Evolutionary conservation across 2,113 vertebrate genomes (phyloP).

Genomic region (Dendropsophus ebraccatus): DNA sequence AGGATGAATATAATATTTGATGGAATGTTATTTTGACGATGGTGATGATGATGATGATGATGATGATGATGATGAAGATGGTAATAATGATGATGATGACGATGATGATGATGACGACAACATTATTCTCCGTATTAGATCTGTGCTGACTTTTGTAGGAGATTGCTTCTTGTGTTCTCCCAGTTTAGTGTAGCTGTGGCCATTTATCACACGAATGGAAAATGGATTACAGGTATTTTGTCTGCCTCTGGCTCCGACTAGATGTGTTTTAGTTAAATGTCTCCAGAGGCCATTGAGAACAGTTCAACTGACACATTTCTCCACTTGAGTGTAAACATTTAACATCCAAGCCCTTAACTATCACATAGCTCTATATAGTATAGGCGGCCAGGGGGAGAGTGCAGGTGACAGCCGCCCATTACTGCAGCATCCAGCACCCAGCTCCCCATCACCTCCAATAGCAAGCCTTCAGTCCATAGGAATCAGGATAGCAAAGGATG

Average conservation of each 20-base stretch:
- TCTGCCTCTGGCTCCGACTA: slow-evolving; percentile 57
- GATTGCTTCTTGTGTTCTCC: not conserved
- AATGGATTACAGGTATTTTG: slow-evolving; percentile 60
- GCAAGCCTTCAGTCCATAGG: not conserved
- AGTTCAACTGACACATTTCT: slow-evolving; percentile 60
- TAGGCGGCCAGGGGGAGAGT: slow-evolving; percentile 13
- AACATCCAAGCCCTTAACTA: slow-evolving; percentile 57
- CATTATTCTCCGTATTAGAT: not conserved
- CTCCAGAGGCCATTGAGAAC: slow-evolving; percentile 60
- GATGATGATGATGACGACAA: not conserved
- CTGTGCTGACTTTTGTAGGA: not conserved
- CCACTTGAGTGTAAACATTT: slow-evolving; percentile 57
- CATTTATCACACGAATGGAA: slow-evolving; percentile 56
- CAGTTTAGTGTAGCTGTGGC: slow-evolving; percentile 17
- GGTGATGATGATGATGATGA: no score
- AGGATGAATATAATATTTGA: no score
- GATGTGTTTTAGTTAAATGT: slow-evolving; percentile 60
- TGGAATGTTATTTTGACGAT: no score
- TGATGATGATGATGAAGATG: not conserved
- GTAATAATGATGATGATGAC: not conserved
- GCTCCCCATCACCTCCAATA: no score
- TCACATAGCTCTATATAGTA: slow-evolving; percentile 44
- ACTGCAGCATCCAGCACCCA: no score
- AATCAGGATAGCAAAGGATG: not conserved
- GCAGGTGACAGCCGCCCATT: slow-evolving; percentile 46